Percentiles rank a stretch among this genome's conserved stretches.
phyloP scores from a whole-genome alignment of 37 sponge, comb jelly and placozoan species.

The Eunapius fragilis region DNA sequence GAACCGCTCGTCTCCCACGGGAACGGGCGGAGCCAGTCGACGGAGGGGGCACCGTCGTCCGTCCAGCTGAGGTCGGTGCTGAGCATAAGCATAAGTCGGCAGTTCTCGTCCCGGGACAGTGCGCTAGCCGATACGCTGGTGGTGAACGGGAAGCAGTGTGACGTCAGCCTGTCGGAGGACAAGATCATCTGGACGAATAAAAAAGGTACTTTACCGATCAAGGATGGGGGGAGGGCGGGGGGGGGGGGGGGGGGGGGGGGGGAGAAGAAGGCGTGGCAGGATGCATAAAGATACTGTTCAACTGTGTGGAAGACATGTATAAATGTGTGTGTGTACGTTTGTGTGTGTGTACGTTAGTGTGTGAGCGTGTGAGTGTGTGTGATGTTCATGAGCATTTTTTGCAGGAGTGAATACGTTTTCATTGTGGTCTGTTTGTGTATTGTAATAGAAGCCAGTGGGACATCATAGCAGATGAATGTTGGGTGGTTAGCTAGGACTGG shows the following conservation, averaged over 20 bases:
- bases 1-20: neutral
- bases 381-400: neutral
- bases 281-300: too few species aligned
- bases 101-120: neutral
- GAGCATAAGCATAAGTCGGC: neutral
- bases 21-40: neutral
- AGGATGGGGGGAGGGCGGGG: neutral
- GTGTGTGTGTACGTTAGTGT: neutral
- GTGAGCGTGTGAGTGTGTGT: constrained; percentile 7
- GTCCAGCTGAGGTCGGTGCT: neutral
- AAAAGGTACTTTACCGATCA: neutral
- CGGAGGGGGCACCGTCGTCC: neutral
- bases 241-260: neutral
- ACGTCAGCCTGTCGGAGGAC: constrained; percentile 47
- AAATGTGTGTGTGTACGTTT: neutral
- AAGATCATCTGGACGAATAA: constrained; percentile 35
- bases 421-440: too few species aligned
- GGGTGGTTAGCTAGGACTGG: neutral
- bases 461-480: too few species aligned
- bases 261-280: neutral
- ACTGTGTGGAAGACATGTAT: too few species aligned
- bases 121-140: constrained; percentile 4
- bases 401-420: too few species aligned
- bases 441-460: too few species aligned
- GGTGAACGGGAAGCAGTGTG: constrained; percentile 28